Conservation (phyloP, 2,797 vertebrate genomes). For the Helostoma temminkii region DNA sequence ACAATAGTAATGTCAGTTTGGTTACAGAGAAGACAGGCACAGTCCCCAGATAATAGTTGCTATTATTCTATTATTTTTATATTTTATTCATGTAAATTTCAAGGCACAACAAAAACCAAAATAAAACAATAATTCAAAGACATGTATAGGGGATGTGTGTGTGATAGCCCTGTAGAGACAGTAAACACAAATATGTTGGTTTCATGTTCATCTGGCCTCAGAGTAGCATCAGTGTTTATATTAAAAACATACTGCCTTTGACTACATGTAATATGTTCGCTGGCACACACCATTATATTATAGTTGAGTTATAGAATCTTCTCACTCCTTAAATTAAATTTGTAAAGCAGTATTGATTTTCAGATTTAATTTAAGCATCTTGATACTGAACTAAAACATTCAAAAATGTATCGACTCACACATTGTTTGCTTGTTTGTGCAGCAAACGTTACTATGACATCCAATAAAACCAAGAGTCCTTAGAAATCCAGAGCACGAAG, state of each 20-base stretch:
- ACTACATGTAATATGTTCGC: slow-evolving; percentile 16
- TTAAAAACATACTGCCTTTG: not conserved
- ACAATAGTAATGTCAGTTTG: too few relatives aligned
- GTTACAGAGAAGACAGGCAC: slow-evolving; percentile 31
- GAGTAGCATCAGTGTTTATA: slow-evolving; percentile 16
- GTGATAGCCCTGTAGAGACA: slow-evolving; percentile 8
- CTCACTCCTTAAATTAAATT: slow-evolving; percentile 11
- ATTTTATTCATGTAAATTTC: slow-evolving; percentile 4
- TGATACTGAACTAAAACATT: slow-evolving; percentile 13
- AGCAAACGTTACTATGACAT: slow-evolving; percentile 49
- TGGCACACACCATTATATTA: not conserved
- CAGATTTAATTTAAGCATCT: slow-evolving; percentile 21
- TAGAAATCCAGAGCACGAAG: slow-evolving; percentile 24
- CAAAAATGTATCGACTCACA: slow-evolving; percentile 18
- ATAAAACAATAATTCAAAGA: slow-evolving; percentile 40
- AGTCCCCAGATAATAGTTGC: slow-evolving; percentile 11
- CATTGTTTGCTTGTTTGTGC: slow-evolving; percentile 22
- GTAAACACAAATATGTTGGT: not conserved
- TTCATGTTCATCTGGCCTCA: slow-evolving; percentile 20
- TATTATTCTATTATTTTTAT: too few relatives aligned
- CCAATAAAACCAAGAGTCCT: slow-evolving; percentile 43
- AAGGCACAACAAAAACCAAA: not conserved
- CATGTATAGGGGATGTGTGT: slow-evolving; percentile 25
- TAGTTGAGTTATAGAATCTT: slow-evolving; percentile 7
- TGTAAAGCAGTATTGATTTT: slow-evolving; percentile 14